These are phyloP conservation scores for Cephus pulcher DNA, from an alignment of 2,888 invertebrate species.

Conservation along the genomic window DNA sequence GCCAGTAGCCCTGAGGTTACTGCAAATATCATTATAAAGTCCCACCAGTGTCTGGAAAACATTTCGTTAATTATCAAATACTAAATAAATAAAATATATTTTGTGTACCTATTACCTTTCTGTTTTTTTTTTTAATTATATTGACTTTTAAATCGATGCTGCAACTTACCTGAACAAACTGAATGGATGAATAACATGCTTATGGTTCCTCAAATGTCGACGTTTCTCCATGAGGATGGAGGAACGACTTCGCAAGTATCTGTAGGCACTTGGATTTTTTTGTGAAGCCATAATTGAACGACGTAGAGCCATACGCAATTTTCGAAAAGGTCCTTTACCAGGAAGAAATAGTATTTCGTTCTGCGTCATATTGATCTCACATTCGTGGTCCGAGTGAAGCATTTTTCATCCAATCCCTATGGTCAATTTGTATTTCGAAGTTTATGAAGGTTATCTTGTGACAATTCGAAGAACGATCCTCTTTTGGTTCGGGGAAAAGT, in stretches of 20 bases:
- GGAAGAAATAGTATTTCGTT: constrained; percentile 45
- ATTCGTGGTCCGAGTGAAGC: constrained; percentile 41
- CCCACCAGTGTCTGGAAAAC: constrained; percentile 57
- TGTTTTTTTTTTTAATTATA: background rate
- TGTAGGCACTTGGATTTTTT: constrained; percentile 51
- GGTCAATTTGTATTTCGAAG: background rate
- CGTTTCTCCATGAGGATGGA: constrained; percentile 53
- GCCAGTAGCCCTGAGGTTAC: constrained; percentile 46
- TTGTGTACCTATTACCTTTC: background rate
- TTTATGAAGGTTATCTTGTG: background rate
- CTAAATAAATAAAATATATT: constrained; percentile 4
- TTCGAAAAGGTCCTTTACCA: constrained; percentile 33
- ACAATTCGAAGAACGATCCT: background rate
- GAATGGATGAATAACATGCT: constrained; percentile 56
- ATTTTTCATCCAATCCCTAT: constrained; percentile 10
- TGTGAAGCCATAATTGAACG: constrained; percentile 52
- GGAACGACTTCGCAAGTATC: constrained; percentile 55
- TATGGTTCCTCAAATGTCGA: constrained; percentile 47
- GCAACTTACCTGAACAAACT: constrained; percentile 54
- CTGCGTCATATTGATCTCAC: constrained; percentile 40
- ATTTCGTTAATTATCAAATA: constrained; percentile 9
- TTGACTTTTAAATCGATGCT: background rate
- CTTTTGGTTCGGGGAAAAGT: background rate
- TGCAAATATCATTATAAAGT: constrained; percentile 54
- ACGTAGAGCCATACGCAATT: constrained; percentile 32